Evolutionary conservation across 2,113 vertebrate species (phyloP), one percentile per base, ranked within the genome.

Genomic region (Spea bombifrons): DNA sequence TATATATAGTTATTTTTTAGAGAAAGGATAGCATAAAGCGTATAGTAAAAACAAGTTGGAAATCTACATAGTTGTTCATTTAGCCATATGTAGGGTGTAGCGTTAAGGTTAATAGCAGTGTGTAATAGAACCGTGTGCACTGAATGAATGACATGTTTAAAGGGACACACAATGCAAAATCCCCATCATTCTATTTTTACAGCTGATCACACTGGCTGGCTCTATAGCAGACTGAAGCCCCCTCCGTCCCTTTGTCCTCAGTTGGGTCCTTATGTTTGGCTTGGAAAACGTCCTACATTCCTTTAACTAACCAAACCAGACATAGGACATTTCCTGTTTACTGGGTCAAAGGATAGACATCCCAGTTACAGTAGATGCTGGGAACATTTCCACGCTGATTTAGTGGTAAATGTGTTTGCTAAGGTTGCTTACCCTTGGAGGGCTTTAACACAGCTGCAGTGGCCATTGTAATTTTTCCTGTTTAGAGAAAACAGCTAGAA

Each of bases 311-410:
- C 71, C 64, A 74, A 50, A 59, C 55, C 66, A 70, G 52, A 75
- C 64, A 80, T 59, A 75, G 71, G 78, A 52, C 64, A 75, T 30
- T 74, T 80, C 78, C 78, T 80, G 72, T 80, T 66, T 47, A 47
- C 7, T 7, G 13, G 66, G 78, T 80, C 78, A 80, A 61, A 80
- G 77, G 71, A 12, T 44, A 73, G 16, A 55, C 50, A 57, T 66
- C 63, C 63, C 50, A 66, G 49, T 55, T 55, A 17, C 63, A 46
- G 0, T 7, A 43, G 44, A 57, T 59, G 73, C 67, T 44, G 63
- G 77, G 43, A 68, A 72, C 44, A 17, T 49, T 57, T 64, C 7
- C 12, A 5, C 5, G 2, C 47, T 55, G 49, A 44, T 44, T 16
- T 78, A 50, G 48, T 57, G 7, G 45, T 30, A 48, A 52, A 8